Conservation (phyloP, 2,797 vertebrate genomes). For the Protonibea diacanthus region DNA sequence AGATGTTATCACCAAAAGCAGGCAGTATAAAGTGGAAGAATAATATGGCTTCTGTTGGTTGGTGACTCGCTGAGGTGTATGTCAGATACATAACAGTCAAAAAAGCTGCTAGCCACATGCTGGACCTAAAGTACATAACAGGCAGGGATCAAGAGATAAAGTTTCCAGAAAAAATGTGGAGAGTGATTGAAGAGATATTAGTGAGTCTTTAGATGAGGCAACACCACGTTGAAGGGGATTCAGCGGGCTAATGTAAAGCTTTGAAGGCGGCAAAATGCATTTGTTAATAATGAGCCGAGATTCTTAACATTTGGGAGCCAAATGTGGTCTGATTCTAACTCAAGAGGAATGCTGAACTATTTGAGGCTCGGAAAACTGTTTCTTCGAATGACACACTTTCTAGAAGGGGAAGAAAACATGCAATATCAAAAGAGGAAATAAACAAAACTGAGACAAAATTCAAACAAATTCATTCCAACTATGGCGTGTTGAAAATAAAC, state of each 20-base stretch:
- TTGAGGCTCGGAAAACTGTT: constrained; percentile 59
- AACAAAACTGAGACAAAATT: constrained; percentile 88
- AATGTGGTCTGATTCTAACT: constrained; percentile 65
- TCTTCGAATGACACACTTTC: constrained; percentile 78
- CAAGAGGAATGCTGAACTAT: constrained; percentile 58
- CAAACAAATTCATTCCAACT: constrained; percentile 86
- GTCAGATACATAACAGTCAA: constrained; percentile 73
- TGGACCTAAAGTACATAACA: constrained; percentile 77
- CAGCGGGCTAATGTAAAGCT: constrained; percentile 21
- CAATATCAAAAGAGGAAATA: constrained; percentile 75
- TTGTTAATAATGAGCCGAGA: constrained; percentile 68
- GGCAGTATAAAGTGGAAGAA: constrained; percentile 65
- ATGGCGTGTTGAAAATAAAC: constrained; percentile 81
- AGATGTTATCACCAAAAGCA: constrained; percentile 74
- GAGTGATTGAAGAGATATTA: constrained; percentile 57
- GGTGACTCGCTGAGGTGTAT: constrained; percentile 63
- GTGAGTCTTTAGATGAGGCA: constrained; percentile 27
- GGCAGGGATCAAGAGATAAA: constrained; percentile 83
- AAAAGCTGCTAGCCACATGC: constrained; percentile 81
- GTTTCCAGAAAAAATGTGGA: constrained; percentile 76
- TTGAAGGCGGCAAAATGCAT: constrained; percentile 31
- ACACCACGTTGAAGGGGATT: constrained; percentile 23
- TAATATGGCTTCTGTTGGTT: constrained; percentile 71
- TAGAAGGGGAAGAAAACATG: constrained; percentile 59
- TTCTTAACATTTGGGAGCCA: constrained; percentile 69